Evolutionary conservation across 2,797 vertebrate species (phyloP).

Genomic region (Micrastur ruficollis): DNA sequence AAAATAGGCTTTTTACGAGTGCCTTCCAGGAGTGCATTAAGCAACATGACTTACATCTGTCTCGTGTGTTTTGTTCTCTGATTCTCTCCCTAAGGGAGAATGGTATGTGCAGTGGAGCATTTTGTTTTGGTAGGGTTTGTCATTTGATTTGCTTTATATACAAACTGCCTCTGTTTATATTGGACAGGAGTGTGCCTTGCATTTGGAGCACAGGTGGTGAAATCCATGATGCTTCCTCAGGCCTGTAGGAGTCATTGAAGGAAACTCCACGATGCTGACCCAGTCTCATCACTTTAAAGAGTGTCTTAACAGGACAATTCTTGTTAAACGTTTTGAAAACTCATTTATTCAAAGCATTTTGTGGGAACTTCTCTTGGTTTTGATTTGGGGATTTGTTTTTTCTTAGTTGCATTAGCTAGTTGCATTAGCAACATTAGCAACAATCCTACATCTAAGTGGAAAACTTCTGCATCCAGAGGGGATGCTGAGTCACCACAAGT

Average conservation of each 20-base stretch:
- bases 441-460: neutral
- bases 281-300: neutral
- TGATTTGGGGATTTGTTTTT: neutral
- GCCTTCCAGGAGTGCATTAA: neutral
- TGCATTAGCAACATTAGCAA: no score
- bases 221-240: neutral
- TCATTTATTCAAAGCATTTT: neutral
- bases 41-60: neutral
- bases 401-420: neutral
- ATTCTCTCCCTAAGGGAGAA: neutral
- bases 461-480: neutral
- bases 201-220: neutral
- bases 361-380: neutral
- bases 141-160: neutral
- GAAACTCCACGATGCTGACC: fast-evolving
- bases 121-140: neutral
- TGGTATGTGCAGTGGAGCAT: neutral
- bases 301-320: neutral
- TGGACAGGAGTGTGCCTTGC: neutral
- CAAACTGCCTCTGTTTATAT: neutral
- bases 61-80: neutral
- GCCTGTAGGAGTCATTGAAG: neutral
- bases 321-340: neutral
- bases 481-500: neutral
- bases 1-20: neutral